phyloP scores from a whole-genome alignment of 2,797 vertebrate genomes.

The Fringilla coelebs region DNA sequence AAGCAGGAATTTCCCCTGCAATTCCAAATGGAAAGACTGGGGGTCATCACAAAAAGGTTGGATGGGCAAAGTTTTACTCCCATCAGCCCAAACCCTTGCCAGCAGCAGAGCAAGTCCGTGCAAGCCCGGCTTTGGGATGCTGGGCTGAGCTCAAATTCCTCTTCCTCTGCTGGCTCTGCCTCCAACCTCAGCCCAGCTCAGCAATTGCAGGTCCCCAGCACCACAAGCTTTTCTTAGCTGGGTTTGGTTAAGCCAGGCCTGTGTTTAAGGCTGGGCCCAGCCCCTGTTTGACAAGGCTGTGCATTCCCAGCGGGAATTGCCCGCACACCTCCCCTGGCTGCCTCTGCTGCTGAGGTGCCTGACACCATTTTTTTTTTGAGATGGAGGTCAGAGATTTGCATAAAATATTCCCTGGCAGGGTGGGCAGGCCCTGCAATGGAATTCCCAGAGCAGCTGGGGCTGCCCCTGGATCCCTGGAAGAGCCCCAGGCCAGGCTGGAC shows the following conservation, averaged over 20 bases:
- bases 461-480: background rate
- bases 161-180: background rate
- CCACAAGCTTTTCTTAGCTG: constrained; percentile 35
- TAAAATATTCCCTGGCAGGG: background rate
- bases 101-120: background rate
- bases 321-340: background rate
- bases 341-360: background rate
- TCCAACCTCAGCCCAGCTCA: background rate
- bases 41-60: background rate
- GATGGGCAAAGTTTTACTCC: background rate
- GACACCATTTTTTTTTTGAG: background rate
- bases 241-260: background rate
- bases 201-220: background rate
- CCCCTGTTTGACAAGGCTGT: background rate
- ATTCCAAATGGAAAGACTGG: background rate
- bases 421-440: background rate
- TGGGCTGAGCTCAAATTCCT: background rate
- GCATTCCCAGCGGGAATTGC: background rate
- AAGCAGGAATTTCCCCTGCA: background rate
- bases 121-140: background rate
- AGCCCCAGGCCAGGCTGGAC: background rate
- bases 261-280: constrained; percentile 6
- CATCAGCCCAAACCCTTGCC: background rate
- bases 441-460: background rate
- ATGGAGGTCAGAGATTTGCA: background rate